Conservation (phyloP, 2,113 vertebrate species). For the Anoura caudifer region DNA sequence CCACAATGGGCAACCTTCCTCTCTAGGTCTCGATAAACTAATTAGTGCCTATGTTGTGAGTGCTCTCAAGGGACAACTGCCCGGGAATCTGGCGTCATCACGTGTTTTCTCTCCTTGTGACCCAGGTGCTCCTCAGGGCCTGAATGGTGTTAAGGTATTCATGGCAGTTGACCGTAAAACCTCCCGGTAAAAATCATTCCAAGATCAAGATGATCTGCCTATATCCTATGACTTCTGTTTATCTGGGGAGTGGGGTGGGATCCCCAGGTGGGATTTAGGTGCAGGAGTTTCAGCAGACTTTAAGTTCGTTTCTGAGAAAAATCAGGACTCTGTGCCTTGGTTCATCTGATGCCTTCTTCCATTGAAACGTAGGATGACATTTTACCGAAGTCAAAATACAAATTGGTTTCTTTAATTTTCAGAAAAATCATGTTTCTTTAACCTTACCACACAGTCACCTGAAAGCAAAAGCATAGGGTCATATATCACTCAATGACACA, state of each 20-base stretch:
- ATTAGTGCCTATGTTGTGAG: neutral
- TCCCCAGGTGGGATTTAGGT: neutral
- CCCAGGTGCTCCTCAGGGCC: neutral
- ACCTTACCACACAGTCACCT: neutral
- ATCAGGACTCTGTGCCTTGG: neutral
- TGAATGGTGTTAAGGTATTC: neutral
- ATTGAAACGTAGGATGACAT: neutral
- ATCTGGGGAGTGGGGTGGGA: neutral
- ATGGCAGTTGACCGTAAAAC: neutral
- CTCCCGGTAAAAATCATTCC: neutral
- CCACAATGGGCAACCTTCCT: neutral
- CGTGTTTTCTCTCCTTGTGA: neutral
- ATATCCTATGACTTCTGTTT: neutral
- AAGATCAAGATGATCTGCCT: neutral
- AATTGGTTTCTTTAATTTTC: neutral
- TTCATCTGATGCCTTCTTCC: neutral
- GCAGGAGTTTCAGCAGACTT: neutral
- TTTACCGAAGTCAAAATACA: constrained; percentile 22
- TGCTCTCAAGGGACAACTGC: neutral
- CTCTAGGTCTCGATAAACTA: neutral
- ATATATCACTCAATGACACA: neutral
- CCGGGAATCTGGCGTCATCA: neutral
- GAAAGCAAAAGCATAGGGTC: neutral
- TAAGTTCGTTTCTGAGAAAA: constrained; percentile 25
- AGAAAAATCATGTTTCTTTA: neutral